phyloP scores from a whole-genome alignment of 2,888 invertebrate genomes.

The Dicyrtoma fusca region DNA sequence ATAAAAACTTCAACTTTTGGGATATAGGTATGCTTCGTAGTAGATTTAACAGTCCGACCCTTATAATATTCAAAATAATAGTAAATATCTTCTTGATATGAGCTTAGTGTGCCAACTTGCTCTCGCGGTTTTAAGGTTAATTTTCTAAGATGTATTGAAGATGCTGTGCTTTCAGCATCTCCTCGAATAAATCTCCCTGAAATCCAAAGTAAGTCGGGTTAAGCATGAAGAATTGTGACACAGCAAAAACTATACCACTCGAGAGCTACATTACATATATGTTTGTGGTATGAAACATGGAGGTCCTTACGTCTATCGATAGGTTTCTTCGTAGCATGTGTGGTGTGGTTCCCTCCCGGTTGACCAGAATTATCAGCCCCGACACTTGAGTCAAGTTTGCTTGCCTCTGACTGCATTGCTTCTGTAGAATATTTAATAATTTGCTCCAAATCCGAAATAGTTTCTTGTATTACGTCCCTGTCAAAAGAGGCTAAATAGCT shows the following conservation, averaged over 20 bases:
- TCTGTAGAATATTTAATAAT: background rate
- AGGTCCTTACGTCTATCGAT: constrained; percentile 24
- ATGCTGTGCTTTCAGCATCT: constrained; percentile 30
- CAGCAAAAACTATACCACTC: too few relatives aligned
- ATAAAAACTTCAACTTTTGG: constrained; percentile 6
- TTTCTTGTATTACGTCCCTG: constrained; percentile 3
- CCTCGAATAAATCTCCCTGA: constrained; percentile 29
- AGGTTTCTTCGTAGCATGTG: background rate
- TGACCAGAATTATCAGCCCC: background rate
- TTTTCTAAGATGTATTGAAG: constrained; percentile 17
- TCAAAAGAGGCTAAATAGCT: constrained; percentile 28
- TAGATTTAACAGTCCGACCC: constrained; percentile 5
- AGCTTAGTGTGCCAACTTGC: background rate
- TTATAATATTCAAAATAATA: background rate
- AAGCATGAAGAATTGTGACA: background rate
- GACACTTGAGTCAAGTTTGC: too few relatives aligned
- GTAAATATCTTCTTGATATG: constrained; percentile 18
- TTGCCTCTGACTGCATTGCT: background rate
- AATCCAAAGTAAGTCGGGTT: background rate
- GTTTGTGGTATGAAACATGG: background rate
- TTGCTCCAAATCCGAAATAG: constrained; percentile 16
- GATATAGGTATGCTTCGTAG: constrained; percentile 14
- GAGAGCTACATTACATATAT: too few relatives aligned
- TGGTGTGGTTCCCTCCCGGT: too few relatives aligned
- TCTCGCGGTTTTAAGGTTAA: constrained; percentile 1